These are phyloP conservation scores for Danaus plexippus DNA, from an alignment of 1,140 invertebrate genomes.

Conservation along the genomic window DNA sequence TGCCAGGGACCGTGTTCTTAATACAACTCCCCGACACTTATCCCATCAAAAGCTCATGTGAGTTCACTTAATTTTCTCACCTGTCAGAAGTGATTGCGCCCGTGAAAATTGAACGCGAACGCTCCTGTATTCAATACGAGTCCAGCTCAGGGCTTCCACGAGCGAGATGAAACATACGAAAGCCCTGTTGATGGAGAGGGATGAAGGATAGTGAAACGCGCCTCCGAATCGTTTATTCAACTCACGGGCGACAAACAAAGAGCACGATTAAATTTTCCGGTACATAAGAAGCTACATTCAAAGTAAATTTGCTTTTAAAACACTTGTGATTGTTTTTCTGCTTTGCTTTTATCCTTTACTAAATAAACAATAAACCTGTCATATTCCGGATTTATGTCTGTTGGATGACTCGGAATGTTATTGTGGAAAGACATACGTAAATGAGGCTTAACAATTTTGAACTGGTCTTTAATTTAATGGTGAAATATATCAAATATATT, in stretches of 20 bases:
- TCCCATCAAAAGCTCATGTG: constrained; percentile 18
- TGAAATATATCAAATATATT: too few species aligned
- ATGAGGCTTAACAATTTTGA: too few species aligned
- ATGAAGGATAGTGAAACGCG: constrained; percentile 27
- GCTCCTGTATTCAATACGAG: constrained; percentile 38
- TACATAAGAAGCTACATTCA: constrained; percentile 57
- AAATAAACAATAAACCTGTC: neutral
- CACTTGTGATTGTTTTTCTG: constrained; percentile 29
- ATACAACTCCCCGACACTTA: constrained; percentile 13
- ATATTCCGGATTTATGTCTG: too few species aligned
- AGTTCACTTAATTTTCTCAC: constrained; percentile 38
- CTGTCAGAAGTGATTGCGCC: constrained; percentile 45
- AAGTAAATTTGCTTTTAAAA: constrained; percentile 36
- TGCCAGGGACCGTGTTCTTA: too few species aligned
- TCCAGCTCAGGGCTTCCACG: constrained; percentile 35
- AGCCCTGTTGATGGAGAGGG: constrained; percentile 27
- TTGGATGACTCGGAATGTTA: too few species aligned
- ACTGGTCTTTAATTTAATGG: too few species aligned
- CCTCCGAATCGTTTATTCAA: constrained; percentile 55
- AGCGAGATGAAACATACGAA: constrained; percentile 34
- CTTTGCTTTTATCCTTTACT: neutral
- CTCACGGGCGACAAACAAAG: constrained; percentile 58
- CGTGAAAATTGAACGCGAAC: constrained; percentile 48
- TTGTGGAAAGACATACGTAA: too few species aligned
- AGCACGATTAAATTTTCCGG: constrained; percentile 64